Base-by-base conservation (phyloP, 1,140 invertebrate species). In the Hylaeus volcanicus region DNA sequence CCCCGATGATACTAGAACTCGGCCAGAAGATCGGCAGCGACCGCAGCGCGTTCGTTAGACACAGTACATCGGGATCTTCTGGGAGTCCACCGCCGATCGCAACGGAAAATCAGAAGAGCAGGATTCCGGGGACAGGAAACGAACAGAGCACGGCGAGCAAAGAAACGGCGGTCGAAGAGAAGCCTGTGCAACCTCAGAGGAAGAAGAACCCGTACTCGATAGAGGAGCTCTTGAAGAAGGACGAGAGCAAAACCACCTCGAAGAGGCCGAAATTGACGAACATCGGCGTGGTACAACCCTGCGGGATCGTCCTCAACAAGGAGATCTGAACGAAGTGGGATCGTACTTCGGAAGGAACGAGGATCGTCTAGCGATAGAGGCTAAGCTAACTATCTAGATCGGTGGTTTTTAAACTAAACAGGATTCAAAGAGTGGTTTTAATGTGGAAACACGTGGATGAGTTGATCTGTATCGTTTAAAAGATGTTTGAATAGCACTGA, bases 201-300 rank as follows among this genome's bases (percentile, higher is more conserved):
- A 97, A 97, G 90, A 95, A 95, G 66, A 97, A 97, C 92, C 96
- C 97, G 0, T 97, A 97, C 89, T 97, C 97, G 0, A 98, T 98
- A 87, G 97, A 98, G 89, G 97, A 97, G 89, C 89, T 98, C 6
- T 88, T 98, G 5, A 97, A 97, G 87, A 97, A 97, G 82, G 96
- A 96, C 8, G 95, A 96, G 75, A 95, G 95, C 53, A 92, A 92
- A 64, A 82, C 79, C 5, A 72, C 77, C 12, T 78, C 79, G 48
- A 91, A 92, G 72, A 89, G 92, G 89, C 92, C 91, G 48, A 92
- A 91, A 71, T 53, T 93, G 15, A 73, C 88, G 5, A 89, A 90
- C 56, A 87, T 91, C 2, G 90, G 89, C 0, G 86, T 93, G 63
- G 89, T 93, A 11, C 92, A 94, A 73, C 92, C 93, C 0, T 93